A percentile compares a stretch with the other conserved stretches of the same genome.
Conservation (phyloP, 2,797 vertebrate species). For the Pseudochirops cupreus region DNA sequence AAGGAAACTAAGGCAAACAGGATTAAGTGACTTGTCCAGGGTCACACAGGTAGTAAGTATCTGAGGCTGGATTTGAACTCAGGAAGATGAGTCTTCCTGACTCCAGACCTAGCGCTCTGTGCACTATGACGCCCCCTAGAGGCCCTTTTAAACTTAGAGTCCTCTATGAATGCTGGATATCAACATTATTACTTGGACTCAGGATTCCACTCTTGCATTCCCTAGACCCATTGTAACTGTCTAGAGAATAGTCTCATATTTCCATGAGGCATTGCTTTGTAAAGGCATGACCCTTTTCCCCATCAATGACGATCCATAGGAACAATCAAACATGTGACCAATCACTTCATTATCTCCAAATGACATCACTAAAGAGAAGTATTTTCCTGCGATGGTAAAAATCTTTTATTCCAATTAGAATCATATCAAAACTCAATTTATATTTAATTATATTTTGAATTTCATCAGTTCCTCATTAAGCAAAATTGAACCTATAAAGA, state of each 20-base stretch:
- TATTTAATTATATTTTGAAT: constrained; percentile 1
- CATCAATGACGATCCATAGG: neutral
- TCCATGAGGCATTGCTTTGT: neutral
- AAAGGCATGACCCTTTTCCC: neutral
- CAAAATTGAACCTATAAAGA: neutral
- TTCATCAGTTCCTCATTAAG: constrained; percentile 2
- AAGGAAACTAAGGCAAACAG: neutral
- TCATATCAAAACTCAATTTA: constrained; percentile 1
- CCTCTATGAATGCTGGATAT: neutral
- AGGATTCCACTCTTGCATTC: neutral
- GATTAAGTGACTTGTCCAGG: neutral
- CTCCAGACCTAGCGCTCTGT: neutral
- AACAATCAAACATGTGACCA: neutral
- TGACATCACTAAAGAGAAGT: neutral
- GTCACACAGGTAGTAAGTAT: neutral
- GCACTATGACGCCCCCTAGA: neutral
- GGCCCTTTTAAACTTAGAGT: neutral
- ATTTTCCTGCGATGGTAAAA: neutral
- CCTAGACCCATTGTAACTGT: neutral
- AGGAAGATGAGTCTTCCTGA: neutral
- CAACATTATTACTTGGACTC: neutral
- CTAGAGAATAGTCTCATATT: neutral
- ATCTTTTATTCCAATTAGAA: neutral
- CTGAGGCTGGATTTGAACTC: neutral
- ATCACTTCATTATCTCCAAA: neutral